Conservation (phyloP, 2,797 vertebrate genomes). For the Toxotes lorentzi region DNA sequence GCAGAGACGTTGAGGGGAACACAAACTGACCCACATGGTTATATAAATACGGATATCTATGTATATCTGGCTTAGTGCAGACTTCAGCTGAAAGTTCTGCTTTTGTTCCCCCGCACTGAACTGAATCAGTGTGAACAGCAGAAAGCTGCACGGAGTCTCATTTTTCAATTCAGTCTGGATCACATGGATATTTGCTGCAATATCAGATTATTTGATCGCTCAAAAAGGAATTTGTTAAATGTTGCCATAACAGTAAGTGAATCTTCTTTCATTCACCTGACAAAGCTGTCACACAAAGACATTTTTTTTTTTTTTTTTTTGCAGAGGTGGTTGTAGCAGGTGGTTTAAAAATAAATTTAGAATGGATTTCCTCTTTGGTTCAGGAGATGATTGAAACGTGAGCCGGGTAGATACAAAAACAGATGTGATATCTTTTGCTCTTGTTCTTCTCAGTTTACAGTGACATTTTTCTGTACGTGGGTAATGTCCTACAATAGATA, state of each 20-base stretch:
- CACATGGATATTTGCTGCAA: slow-evolving; percentile 31
- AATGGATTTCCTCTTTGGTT: slow-evolving; percentile 40
- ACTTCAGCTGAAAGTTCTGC: slow-evolving; percentile 25
- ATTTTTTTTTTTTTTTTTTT: slow-evolving; percentile 21
- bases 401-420: slow-evolving; percentile 25
- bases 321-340: slow-evolving; percentile 29
- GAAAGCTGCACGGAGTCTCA: slow-evolving; percentile 18
- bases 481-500: slow-evolving; percentile 4
- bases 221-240: slow-evolving; percentile 21
- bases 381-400: slow-evolving; percentile 45
- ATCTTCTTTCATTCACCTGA: slow-evolving; percentile 32
- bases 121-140: slow-evolving; percentile 28
- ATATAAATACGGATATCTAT: slow-evolving; percentile 28
- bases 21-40: slow-evolving; percentile 9
- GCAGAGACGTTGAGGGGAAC: background rate
- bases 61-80: slow-evolving; percentile 10
- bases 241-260: slow-evolving; percentile 43
- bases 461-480: background rate
- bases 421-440: background rate
- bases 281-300: slow-evolving; percentile 36
- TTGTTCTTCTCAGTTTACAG: slow-evolving; percentile 18
- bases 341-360: slow-evolving; percentile 38
- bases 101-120: slow-evolving; percentile 27
- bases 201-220: slow-evolving; percentile 40
- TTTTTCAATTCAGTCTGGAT: slow-evolving; percentile 42